Base-by-base conservation (phyloP, 2,113 vertebrate genomes). In the Bubalus kerabau region DNA sequence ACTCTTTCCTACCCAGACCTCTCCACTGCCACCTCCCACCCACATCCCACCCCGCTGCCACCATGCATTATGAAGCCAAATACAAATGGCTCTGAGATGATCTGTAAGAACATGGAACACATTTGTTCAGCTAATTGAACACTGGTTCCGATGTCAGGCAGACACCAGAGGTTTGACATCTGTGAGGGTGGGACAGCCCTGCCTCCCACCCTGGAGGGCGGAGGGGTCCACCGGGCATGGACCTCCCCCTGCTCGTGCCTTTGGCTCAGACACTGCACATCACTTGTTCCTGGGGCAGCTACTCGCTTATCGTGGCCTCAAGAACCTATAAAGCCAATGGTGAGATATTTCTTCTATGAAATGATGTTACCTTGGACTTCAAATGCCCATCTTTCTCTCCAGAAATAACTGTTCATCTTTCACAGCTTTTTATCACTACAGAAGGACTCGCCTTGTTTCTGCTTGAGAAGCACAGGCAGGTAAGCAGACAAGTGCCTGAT, bases 101-200 rank as follows among this genome's bases (percentile, higher is more conserved):
- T 93, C 81, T 81, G 85, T 81, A 87, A 40, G 57, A 96, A 80
- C 19, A 52, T 57, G 56, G 28, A 86, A 74, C 40, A 50, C 56
- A 81, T 94, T 96, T 89, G 56, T 97, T 92, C 54, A 90, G 94
- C 78, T 93, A 81, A 91, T 87, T 97, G 89, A 90, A 97, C 43
- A 32, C 36, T 92, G 82, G 64, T 89, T 92, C 83, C 2, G 10
- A 92, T 84, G 57, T 94, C 88, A 93, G 84, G 40, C 59, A 62
- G 93, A 78, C 10, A 56, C 17, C 24, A 26, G 60, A 5, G 3
- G 36, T 54, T 36, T 91, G 94, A 60, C 24, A 87, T 56, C 50
- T 85, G 26, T 30, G 84, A 93, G 32, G n/a, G 6, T 46, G 17
- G 56, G 62, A 16, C 15, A n/a, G 12, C 32, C 16, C 36, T 74